Evolutionary conservation across 2,888 invertebrate species (phyloP).

Genomic region (Drosophila meridionalis): DNA sequence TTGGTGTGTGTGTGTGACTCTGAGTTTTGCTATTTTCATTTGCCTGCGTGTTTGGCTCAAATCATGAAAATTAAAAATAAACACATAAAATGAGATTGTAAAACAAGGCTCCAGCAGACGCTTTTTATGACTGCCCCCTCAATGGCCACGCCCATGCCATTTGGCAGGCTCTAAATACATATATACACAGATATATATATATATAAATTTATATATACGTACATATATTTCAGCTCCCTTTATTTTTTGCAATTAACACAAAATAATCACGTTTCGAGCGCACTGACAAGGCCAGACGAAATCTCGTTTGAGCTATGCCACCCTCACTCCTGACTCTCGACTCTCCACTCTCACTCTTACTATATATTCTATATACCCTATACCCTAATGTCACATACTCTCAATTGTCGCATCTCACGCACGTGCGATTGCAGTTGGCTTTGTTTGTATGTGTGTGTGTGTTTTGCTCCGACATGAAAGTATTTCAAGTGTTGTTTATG

Average conservation of each 20-base stretch:
- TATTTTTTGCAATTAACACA: conserved; percentile 64
- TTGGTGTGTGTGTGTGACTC: conserved; percentile 23
- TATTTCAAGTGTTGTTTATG: conserved; percentile 78
- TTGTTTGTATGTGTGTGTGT: conserved; percentile 3
- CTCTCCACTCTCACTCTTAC: not conserved
- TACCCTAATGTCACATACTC: conserved; percentile 9
- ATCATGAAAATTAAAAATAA: conserved; percentile 78
- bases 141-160: conserved; percentile 16
- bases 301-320: conserved; percentile 13
- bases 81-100: conserved; percentile 71
- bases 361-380: not conserved
- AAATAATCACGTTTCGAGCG: conserved; percentile 75
- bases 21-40: conserved; percentile 45
- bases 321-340: not conserved
- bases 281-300: conserved; percentile 59
- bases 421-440: conserved; percentile 48
- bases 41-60: conserved; percentile 59
- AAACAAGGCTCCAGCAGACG: conserved; percentile 52
- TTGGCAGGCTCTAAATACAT: conserved; percentile 8
- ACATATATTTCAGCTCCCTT: conserved; percentile 20
- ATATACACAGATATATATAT: not conserved
- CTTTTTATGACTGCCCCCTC: conserved; percentile 39
- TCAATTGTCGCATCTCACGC: conserved; percentile 44
- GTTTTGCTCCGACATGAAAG: conserved; percentile 34
- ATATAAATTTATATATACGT: not conserved